phyloP scores from a whole-genome alignment of 2,797 vertebrate genomes.

The Labeo calbasu region DNA sequence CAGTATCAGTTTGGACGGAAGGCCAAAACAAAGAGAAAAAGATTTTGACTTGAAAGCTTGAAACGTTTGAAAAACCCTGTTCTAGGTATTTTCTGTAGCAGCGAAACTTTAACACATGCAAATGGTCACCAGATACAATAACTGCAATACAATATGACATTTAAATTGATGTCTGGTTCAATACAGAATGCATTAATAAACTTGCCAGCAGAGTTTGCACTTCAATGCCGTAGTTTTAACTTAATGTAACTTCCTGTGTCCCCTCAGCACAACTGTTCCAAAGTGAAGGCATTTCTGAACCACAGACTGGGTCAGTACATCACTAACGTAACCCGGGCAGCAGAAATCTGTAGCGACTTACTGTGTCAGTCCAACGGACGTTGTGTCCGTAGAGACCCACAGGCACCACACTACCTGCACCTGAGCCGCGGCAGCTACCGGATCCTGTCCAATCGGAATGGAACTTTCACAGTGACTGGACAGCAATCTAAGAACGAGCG shows the following conservation, averaged over 20 bases:
- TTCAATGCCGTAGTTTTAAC: background rate
- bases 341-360: constrained; percentile 76
- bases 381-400: constrained; percentile 71
- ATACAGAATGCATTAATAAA: background rate
- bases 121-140: background rate
- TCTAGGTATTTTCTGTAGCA: background rate
- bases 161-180: background rate
- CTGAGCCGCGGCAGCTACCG: constrained; percentile 76
- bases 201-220: background rate
- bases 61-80: background rate
- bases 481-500: constrained; percentile 72
- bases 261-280: constrained; percentile 79
- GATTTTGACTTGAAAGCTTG: background rate
- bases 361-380: constrained; percentile 80
- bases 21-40: no score
- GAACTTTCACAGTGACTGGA: constrained; percentile 73
- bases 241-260: background rate
- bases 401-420: constrained; percentile 75
- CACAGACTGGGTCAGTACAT: constrained; percentile 79
- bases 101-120: background rate
- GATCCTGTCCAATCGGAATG: constrained; percentile 65
- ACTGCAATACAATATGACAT: background rate
- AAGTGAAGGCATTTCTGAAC: constrained; percentile 74
- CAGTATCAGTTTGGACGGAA: no score
- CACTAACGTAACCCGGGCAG: constrained; percentile 78